Evolutionary conservation across 1,140 invertebrate species (phyloP), one percentile per base, ranked within the genome.

Genomic region (Lepidotrigona ventralis): DNA sequence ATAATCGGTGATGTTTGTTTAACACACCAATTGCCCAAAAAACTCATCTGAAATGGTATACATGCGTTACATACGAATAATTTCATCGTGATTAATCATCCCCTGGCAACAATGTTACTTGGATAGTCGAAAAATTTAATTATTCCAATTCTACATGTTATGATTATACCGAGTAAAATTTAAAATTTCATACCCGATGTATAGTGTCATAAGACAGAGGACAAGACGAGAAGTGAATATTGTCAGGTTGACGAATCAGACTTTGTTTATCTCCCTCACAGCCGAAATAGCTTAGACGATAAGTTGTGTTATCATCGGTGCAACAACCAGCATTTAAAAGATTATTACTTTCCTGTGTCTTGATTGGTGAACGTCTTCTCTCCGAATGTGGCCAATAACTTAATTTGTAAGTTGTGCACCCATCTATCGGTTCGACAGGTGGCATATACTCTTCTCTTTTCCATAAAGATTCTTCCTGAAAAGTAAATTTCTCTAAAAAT

Each of bases 371-470:
- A n/a, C 58, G 46, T 19, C 56, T 87, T 53, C 89, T 73, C 70
- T 90, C 84, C n/a, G 85, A 90, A 19, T 91, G 90, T 0, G 95
- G 94, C 91, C 93, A 93, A 74, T 94, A 95, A 87, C 95, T 95
- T 83, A 95, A 90, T 73, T 92, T 94, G 88, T 95, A 95, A 0
- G 95, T 95, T n/a, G 95, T 95, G 74, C 91, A 93, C 0, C 82
- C 87, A 23, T 95, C 95, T 69, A 95, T 91, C 2, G 92, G 93
- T 0, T 92, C 92, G 0, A 88, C 86, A 0, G 95, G 95, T 33
- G 89, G 90, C 83, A 91, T 1, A 66, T 94, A 94, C 14, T 91
- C 71, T 21, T 11, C 17, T 54, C 88, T 91, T 33, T 77, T 23
- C 46, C 51, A 79, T 90, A 90, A 93, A 0, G 92, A 85, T 11